A percentile compares a stretch with the other conserved stretches of the same genome.
Evolutionary conservation across 2,888 invertebrate species (phyloP).

Genomic region (Polietes domitor): DNA sequence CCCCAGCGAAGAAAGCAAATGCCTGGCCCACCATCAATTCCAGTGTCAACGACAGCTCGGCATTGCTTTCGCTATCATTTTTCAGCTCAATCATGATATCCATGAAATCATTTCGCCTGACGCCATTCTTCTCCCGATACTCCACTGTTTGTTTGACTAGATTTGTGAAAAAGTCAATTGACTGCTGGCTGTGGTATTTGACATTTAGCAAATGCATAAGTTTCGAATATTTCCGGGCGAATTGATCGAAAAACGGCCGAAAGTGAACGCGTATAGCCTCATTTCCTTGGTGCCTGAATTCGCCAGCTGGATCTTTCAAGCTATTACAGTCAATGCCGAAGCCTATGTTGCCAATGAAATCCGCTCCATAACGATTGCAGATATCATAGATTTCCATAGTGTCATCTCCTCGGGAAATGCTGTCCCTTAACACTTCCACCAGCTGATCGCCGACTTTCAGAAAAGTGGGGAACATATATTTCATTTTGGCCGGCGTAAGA

Average conservation of each 20-base stretch:
- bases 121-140: constrained; percentile 75
- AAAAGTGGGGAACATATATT: constrained; percentile 79
- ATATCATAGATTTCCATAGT: constrained; percentile 79
- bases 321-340: constrained; percentile 81
- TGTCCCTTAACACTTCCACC: constrained; percentile 67
- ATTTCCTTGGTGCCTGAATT: constrained; percentile 73
- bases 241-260: constrained; percentile 55
- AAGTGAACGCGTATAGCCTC: constrained; percentile 70
- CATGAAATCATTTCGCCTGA: constrained; percentile 81
- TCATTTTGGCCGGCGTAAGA: constrained; percentile 82
- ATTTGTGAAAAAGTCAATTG: constrained; percentile 74
- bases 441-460: constrained; percentile 70
- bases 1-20: constrained; percentile 82
- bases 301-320: constrained; percentile 76
- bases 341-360: constrained; percentile 81
- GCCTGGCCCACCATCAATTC: constrained; percentile 82
- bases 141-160: constrained; percentile 80
- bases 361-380: constrained; percentile 80
- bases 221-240: constrained; percentile 68
- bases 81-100: constrained; percentile 80
- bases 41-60: constrained; percentile 72
- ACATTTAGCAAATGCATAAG: constrained; percentile 70
- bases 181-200: constrained; percentile 64
- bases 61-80: constrained; percentile 66
- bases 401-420: constrained; percentile 63